Evolutionary conservation across 2,113 vertebrate genomes (phyloP).

Genomic region (Willisornis vidua): DNA sequence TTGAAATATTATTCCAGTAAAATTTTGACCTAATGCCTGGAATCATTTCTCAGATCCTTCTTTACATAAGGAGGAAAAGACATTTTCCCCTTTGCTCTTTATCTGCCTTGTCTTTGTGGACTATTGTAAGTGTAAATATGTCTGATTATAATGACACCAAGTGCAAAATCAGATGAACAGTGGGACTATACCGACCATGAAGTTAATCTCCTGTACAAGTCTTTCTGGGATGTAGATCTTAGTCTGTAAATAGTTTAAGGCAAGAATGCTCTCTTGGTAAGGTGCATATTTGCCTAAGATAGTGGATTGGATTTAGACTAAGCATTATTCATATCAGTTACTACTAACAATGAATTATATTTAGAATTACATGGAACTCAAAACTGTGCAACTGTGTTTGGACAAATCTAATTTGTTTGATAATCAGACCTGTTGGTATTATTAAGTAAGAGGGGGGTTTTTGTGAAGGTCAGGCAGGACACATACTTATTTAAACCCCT

Average conservation of each 20-base stretch:
- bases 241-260: background rate
- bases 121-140: background rate
- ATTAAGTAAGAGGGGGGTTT: background rate
- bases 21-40: background rate
- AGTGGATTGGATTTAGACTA: background rate
- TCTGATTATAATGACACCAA: background rate
- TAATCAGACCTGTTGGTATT: background rate
- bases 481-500: background rate
- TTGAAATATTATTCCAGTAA: background rate
- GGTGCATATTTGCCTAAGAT: background rate
- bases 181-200: background rate
- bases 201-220: background rate
- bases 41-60: background rate
- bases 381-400: background rate
- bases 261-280: background rate
- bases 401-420: conserved; percentile 36
- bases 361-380: background rate
- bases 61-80: background rate
- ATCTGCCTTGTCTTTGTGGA: background rate
- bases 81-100: background rate
- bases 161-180: background rate
- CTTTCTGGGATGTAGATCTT: background rate
- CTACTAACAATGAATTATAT: background rate
- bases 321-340: background rate
- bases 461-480: conserved; percentile 2